Percentiles rank a stretch among this genome's conserved stretches.
phyloP scores from a whole-genome alignment of 2,113 vertebrate genomes.

The Prinia subflava region DNA sequence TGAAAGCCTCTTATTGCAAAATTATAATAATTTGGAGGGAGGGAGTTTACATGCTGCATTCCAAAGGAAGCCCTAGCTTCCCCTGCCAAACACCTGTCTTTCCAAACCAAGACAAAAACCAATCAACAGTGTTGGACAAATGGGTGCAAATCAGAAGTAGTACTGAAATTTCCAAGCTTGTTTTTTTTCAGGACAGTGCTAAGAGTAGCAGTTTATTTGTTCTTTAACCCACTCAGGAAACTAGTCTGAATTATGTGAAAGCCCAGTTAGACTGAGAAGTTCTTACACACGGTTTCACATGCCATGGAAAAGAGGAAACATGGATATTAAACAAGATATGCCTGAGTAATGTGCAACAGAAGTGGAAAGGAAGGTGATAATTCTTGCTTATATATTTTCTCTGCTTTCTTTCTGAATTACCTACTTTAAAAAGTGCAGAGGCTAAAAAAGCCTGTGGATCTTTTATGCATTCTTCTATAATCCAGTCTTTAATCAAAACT shows the following conservation, averaged over 20 bases:
- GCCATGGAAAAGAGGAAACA: neutral
- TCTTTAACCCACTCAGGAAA: neutral
- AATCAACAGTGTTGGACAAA: neutral
- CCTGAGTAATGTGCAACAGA: neutral
- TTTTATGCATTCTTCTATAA: neutral
- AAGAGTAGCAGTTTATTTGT: neutral
- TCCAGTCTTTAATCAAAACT: neutral
- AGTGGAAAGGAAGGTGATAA: neutral
- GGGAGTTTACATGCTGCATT: no score
- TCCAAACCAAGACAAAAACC: no score
- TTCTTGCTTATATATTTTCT: neutral
- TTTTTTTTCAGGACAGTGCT: neutral
- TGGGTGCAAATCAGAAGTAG: neutral
- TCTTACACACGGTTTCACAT: neutral
- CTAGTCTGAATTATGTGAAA: neutral
- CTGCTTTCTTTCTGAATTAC: neutral
- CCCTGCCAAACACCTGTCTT: no score
- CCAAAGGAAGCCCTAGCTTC: no score
- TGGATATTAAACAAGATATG: neutral
- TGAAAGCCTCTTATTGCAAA: no score
- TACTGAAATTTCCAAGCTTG: neutral
- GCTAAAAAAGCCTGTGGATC: neutral
- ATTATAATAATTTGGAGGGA: no score
- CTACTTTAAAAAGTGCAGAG: neutral
- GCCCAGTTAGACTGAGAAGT: neutral